Conservation (phyloP, 2,797 vertebrate species). For the Bovichtus diacanthus region DNA sequence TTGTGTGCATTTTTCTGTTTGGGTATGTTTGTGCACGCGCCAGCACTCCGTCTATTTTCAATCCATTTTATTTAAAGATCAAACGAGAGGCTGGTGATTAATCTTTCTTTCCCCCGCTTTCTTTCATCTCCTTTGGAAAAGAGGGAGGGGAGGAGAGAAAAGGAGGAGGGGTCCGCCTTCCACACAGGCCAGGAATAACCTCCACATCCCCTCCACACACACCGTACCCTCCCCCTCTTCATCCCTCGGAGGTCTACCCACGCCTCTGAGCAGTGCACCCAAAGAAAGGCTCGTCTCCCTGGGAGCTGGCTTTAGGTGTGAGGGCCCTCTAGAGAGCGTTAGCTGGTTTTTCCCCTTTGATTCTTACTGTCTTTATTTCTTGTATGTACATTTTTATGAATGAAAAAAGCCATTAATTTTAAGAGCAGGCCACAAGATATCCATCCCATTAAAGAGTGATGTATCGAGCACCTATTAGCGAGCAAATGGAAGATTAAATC, state of each 20-base stretch:
- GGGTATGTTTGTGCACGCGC: slow-evolving; percentile 51
- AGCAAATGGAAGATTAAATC: slow-evolving; percentile 38
- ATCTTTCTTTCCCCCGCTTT: slow-evolving; percentile 78
- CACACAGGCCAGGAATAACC: slow-evolving; percentile 76
- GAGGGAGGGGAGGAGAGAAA: slow-evolving; percentile 57
- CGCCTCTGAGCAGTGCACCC: slow-evolving; percentile 48
- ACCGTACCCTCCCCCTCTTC: slow-evolving; percentile 29
- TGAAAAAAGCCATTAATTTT: slow-evolving; percentile 36
- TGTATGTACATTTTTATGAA: slow-evolving; percentile 40
- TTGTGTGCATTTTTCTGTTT: slow-evolving; percentile 24
- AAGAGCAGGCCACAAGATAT: slow-evolving; percentile 17
- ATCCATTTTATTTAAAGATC: slow-evolving; percentile 89
- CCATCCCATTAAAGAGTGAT: slow-evolving; percentile 36
- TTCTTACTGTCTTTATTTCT: slow-evolving; percentile 32
- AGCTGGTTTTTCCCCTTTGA: slow-evolving; percentile 39
- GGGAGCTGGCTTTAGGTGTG: slow-evolving; percentile 31
- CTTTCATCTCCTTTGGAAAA: slow-evolving; percentile 83
- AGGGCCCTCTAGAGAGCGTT: slow-evolving; percentile 33
- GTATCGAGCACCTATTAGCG: slow-evolving; percentile 11
- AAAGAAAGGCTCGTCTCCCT: slow-evolving; percentile 42
- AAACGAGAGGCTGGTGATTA: slow-evolving; percentile 86
- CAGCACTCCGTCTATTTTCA: slow-evolving; percentile 71
- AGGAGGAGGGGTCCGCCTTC: slow-evolving; percentile 70
- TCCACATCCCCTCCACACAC: slow-evolving; percentile 46
- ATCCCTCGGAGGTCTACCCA: slow-evolving; percentile 60